Evolutionary conservation across 2,113 vertebrate genomes (phyloP).

Genomic region (Tetrao urogallus): DNA sequence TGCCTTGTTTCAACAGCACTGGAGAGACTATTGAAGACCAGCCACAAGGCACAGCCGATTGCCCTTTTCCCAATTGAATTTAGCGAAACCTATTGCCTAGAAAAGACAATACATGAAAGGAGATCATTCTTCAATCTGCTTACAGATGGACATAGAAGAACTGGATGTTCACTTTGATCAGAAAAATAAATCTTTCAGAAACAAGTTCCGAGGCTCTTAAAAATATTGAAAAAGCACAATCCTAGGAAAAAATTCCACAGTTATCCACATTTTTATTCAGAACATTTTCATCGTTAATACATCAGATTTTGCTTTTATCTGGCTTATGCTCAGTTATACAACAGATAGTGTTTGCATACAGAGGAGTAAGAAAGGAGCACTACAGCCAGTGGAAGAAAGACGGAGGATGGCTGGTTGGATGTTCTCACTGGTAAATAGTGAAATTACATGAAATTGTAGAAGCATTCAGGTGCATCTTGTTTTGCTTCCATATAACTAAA

Average conservation of each 20-base stretch:
- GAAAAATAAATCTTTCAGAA: slow-evolving; percentile 7
- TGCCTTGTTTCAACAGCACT: not conserved
- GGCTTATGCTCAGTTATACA: not conserved
- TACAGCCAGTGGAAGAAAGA: not conserved
- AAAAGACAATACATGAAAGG: not conserved
- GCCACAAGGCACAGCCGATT: not conserved
- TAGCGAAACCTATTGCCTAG: not conserved
- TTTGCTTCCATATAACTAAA: slow-evolving; percentile 24
- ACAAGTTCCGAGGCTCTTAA: not conserved
- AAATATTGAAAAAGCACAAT: not conserved
- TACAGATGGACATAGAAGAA: not conserved
- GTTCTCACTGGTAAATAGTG: not conserved
- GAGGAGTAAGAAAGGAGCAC: slow-evolving; percentile 4
- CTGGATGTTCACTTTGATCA: not conserved
- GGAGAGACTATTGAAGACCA: not conserved
- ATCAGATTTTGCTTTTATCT: slow-evolving; percentile 22
- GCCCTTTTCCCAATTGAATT: not conserved
- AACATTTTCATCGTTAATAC: slow-evolving; percentile 8
- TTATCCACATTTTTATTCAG: slow-evolving; percentile 28
- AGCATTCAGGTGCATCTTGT: slow-evolving; percentile 47
- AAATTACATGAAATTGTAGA: slow-evolving; percentile 34
- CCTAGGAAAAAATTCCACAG: not conserved
- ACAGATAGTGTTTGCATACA: not conserved
- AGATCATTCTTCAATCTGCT: not conserved
- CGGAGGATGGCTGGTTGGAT: not conserved